phyloP scores from a whole-genome alignment of 2,888 invertebrate genomes.

The Sthenelais limicola region DNA sequence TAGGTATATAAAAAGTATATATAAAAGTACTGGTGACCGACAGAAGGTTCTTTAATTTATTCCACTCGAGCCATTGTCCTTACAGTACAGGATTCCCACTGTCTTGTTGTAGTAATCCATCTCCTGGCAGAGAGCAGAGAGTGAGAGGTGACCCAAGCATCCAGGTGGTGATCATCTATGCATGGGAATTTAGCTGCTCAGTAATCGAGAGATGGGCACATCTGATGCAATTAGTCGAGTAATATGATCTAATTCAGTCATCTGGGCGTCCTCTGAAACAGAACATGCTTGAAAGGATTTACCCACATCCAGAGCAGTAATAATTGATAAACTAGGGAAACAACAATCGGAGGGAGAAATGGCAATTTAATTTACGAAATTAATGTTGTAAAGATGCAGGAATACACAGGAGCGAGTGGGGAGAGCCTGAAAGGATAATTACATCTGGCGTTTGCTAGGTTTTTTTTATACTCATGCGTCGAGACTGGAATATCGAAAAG shows the following conservation, averaged over 20 bases:
- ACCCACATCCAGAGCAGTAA: slow-evolving; percentile 26
- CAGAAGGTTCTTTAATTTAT: no score
- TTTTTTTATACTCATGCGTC: slow-evolving; percentile 21
- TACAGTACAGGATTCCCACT: no score
- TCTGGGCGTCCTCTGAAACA: slow-evolving; percentile 36
- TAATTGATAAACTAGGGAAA: slow-evolving; percentile 33
- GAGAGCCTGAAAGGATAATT: slow-evolving; percentile 35
- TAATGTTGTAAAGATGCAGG: slow-evolving; percentile 39
- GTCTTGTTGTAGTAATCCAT: no score
- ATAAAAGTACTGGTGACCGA: no score
- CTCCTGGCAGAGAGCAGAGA: no score
- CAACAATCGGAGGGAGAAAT: slow-evolving; percentile 33
- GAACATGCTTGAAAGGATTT: slow-evolving; percentile 36
- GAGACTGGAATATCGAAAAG: slow-evolving; percentile 13
- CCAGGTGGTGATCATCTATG: slow-evolving; percentile 29
- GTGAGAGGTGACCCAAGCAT: slow-evolving; percentile 7
- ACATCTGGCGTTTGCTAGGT: slow-evolving; percentile 6
- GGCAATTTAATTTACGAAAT: slow-evolving; percentile 39
- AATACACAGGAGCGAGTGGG: slow-evolving; percentile 20
- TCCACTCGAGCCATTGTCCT: no score
- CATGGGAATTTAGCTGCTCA: slow-evolving; percentile 34
- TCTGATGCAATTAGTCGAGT: slow-evolving; percentile 26
- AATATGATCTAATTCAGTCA: slow-evolving; percentile 35
- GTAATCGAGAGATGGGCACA: slow-evolving; percentile 26
- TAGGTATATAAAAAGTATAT: no score